Evolutionary conservation across 1,140 invertebrate genomes (phyloP).

Genomic region (Heliconius melpomene): DNA sequence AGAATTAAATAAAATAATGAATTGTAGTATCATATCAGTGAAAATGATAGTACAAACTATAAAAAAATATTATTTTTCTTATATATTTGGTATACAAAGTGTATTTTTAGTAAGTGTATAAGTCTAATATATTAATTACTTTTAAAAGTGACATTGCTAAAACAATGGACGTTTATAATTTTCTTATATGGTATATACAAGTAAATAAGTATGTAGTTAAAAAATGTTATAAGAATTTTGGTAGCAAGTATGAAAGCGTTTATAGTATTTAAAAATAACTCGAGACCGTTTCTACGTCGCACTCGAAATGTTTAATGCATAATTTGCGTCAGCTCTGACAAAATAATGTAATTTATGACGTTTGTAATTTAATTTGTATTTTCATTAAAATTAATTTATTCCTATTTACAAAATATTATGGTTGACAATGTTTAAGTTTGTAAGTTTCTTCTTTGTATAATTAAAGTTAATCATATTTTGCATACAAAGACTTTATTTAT

Average conservation of each 20-base stretch:
- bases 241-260: slow-evolving; percentile 25
- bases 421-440: background rate
- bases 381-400: background rate
- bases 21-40: too few species aligned
- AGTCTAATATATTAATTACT: background rate
- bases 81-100: too few species aligned
- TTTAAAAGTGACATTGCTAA: background rate
- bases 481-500: too few species aligned
- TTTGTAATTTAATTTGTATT: background rate
- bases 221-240: slow-evolving; percentile 20
- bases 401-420: background rate
- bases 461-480: background rate
- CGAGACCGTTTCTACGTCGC: slow-evolving; percentile 11
- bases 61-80: too few species aligned
- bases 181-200: background rate
- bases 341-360: slow-evolving; percentile 21
- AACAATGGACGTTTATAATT: background rate
- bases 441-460: background rate
- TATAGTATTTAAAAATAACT: slow-evolving; percentile 29
- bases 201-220: background rate
- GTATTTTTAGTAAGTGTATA: too few species aligned
- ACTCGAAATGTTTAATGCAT: slow-evolving; percentile 16
- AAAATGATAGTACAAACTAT: too few species aligned
- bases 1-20: too few species aligned
- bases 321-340: slow-evolving; percentile 28